Percentiles rank a stretch among this genome's conserved stretches.
These are phyloP conservation scores for Drosophila setifemur DNA, from an alignment of 1,140 invertebrate genomes.

Conservation along the genomic window DNA sequence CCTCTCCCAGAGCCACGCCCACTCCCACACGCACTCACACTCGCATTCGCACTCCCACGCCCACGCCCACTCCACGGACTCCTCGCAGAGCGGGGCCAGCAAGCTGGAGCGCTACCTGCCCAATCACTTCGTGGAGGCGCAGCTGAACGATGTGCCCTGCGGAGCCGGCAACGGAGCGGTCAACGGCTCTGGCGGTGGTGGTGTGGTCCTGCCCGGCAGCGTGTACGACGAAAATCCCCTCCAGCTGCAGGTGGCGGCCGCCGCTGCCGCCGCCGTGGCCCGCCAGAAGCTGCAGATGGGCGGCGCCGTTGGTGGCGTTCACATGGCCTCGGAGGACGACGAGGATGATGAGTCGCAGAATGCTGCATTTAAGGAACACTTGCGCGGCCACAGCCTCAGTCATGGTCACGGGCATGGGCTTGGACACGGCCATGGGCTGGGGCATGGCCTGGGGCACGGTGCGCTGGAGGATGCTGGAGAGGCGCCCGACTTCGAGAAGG, in stretches of 20 bases:
- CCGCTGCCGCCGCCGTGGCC: conserved; percentile 53
- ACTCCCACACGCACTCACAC: no score
- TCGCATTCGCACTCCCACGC: conserved; percentile 17
- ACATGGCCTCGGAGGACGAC: conserved; percentile 21
- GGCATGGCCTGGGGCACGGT: conserved; percentile 24
- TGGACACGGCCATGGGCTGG: conserved; percentile 8
- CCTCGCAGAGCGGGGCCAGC: conserved; percentile 71
- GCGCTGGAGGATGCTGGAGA: conserved; percentile 53
- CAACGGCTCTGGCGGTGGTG: conserved; percentile 2
- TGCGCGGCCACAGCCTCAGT: conserved; percentile 13
- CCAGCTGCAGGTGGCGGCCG: conserved; percentile 57
- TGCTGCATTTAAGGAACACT: conserved; percentile 43
- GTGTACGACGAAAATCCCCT: conserved; percentile 61
- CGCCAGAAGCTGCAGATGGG: conserved; percentile 54
- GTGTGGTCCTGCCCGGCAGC: conserved; percentile 3
- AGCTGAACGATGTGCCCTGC: conserved; percentile 55
- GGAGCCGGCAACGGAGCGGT: background rate
- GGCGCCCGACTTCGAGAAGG: conserved; percentile 64
- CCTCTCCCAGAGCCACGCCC: conserved; percentile 58
- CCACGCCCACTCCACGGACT: conserved; percentile 72
- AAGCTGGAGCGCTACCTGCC: conserved; percentile 78
- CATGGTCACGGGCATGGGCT: conserved; percentile 1
- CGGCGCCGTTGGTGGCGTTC: conserved; percentile 9
- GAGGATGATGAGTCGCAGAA: conserved; percentile 26
- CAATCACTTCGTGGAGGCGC: conserved; percentile 78